phyloP scores from a whole-genome alignment of 2,797 vertebrate species.

The Petrocephalus sullivani region DNA sequence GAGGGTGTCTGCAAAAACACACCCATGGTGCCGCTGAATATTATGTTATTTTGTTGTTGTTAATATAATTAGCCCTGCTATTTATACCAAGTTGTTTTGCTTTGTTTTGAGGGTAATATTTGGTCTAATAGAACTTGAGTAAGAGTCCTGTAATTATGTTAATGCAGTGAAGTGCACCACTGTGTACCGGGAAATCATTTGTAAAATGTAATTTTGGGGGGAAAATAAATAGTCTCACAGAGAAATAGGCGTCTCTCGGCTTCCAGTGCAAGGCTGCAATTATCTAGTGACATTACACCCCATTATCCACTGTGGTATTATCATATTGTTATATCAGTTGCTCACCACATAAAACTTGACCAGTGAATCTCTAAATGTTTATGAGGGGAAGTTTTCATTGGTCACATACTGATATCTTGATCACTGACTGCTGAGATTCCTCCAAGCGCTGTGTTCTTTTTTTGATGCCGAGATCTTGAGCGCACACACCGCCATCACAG shows the following conservation, averaged over 20 bases:
- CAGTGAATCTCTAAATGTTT: neutral
- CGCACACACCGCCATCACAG: neutral
- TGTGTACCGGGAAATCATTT: constrained; percentile 28
- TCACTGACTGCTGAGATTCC: neutral
- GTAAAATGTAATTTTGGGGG: constrained; percentile 29
- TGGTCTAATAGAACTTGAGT: neutral
- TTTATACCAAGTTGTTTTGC: neutral
- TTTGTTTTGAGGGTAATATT: neutral
- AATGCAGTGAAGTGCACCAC: constrained; percentile 22
- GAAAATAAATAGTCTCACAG: constrained; percentile 13
- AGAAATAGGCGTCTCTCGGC: constrained; percentile 21
- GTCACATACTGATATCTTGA: neutral
- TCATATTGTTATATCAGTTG: constrained; percentile 14
- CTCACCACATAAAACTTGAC: neutral
- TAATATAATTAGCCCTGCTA: neutral
- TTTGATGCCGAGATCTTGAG: neutral
- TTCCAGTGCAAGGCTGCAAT: constrained; percentile 30
- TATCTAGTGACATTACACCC: constrained; percentile 29
- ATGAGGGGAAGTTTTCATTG: neutral
- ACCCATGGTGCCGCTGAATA: neutral
- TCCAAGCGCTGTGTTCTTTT: neutral
- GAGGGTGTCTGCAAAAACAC: neutral
- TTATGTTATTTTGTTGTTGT: neutral
- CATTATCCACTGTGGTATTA: constrained; percentile 18
- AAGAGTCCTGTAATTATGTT: constrained; percentile 6